These are phyloP conservation scores for Sebastolobus alascanus DNA, from an alignment of 2,797 vertebrate species.

Conservation along the genomic window DNA sequence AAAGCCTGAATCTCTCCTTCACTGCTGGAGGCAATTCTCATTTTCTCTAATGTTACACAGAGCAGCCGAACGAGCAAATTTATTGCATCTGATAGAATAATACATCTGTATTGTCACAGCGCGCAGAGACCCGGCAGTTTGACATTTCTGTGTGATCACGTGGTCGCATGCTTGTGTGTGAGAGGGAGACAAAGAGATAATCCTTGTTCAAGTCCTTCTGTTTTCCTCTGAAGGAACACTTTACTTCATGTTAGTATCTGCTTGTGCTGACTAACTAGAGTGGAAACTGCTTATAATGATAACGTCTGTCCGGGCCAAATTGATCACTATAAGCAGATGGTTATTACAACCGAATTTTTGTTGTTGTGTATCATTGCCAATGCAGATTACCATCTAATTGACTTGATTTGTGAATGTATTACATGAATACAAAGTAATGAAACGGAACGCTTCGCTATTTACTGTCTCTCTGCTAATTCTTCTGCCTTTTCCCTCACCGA, in stretches of 20 bases:
- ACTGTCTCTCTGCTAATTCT: no score
- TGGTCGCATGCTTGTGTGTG: neutral
- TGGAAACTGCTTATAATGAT: no score
- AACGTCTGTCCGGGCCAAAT: no score
- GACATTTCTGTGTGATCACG: constrained; percentile 1
- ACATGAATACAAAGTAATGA: no score
- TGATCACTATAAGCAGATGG: no score
- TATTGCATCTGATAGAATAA: constrained; percentile 31
- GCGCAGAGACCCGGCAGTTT: neutral
- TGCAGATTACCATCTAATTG: no score
- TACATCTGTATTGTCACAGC: constrained; percentile 5
- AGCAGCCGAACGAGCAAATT: constrained; percentile 29
- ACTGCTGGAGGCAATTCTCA: constrained; percentile 38
- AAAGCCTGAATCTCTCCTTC: constrained; percentile 22
- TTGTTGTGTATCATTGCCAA: no score
- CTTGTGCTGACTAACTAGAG: neutral
- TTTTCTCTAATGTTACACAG: constrained; percentile 48
- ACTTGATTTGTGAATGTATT: no score
- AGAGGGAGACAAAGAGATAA: neutral
- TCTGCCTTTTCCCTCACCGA: no score
- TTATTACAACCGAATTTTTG: no score
- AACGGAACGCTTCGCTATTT: no score
- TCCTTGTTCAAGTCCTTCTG: neutral
- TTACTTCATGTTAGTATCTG: neutral
- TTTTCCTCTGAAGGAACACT: neutral